These are phyloP conservation scores for Meloidogyne hapla DNA, from an alignment of 1,140 invertebrate species.

Conservation along the genomic window DNA sequence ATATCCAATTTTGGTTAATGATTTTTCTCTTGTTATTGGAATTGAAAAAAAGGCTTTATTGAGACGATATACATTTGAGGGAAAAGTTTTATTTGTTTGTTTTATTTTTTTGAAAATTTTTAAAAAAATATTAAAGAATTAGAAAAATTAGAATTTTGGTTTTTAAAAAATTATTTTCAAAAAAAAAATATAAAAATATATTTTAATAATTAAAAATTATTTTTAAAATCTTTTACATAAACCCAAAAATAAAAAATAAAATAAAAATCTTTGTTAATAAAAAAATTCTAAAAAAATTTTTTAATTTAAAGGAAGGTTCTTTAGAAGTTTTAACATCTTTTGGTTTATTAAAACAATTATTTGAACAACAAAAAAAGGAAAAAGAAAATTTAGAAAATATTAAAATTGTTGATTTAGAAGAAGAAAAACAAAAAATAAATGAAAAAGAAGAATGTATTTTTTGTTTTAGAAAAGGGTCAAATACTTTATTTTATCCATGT, in stretches of 20 bases:
- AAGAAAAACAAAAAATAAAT: neutral
- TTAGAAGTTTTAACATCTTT: neutral
- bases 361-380: neutral
- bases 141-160: no score
- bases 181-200: no score
- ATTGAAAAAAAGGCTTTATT: slow-evolving; percentile 8
- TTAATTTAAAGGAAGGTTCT: neutral
- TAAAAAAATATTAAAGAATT: no score
- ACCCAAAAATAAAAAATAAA: no score
- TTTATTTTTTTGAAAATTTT: neutral
- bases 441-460: slow-evolving; percentile 11
- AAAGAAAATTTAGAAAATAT: neutral
- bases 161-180: no score
- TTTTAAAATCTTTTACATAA: no score
- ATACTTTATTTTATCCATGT: slow-evolving; percentile 17
- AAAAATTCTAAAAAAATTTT: neutral
- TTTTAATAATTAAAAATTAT: neutral
- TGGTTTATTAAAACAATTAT: neutral
- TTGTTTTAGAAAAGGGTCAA: neutral
- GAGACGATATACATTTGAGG: neutral
- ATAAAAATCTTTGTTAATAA: no score
- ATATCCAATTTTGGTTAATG: neutral
- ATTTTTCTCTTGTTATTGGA: slow-evolving; percentile 23
- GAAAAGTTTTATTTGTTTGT: neutral
- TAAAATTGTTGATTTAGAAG: neutral